Conservation (phyloP, 2,888 invertebrate genomes). For the Axea sp. region DNA sequence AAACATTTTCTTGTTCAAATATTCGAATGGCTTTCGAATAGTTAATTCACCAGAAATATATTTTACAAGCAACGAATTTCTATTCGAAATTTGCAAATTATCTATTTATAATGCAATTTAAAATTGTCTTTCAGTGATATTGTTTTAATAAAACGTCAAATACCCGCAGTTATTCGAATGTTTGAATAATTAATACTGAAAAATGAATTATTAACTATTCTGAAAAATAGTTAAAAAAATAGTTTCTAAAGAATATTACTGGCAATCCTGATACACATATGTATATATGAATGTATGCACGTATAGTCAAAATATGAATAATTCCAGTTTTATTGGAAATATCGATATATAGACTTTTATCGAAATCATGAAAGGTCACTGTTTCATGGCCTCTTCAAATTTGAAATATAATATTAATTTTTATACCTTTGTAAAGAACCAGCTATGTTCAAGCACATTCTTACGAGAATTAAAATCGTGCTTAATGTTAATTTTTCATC, state of each 20-base stretch:
- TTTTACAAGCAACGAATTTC: conserved; percentile 15
- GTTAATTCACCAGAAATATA: conserved; percentile 16
- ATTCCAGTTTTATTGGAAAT: conserved; percentile 79
- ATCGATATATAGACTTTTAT: conserved; percentile 73
- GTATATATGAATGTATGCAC: conserved; percentile 59
- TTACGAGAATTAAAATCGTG: conserved; percentile 40
- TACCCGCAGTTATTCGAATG: conserved; percentile 26
- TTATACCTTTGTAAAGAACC: conserved; percentile 70
- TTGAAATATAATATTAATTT: conserved; percentile 70
- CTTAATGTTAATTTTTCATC: conserved; percentile 14
- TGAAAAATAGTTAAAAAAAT: conserved; percentile 20
- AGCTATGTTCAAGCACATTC: conserved; percentile 69
- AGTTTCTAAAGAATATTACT: conserved; percentile 23
- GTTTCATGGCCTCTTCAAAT: conserved; percentile 57
- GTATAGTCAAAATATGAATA: conserved; percentile 68
- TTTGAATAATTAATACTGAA: conserved; percentile 35
- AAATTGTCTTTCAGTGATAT: too few relatives aligned
- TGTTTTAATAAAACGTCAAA: not conserved
- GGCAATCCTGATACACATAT: conserved; percentile 58
- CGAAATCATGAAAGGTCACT: conserved; percentile 42
- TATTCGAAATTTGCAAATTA: conserved; percentile 9
- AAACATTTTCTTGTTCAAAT: conserved; percentile 31
- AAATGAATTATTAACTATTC: conserved; percentile 24
- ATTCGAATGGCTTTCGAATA: conserved; percentile 40
- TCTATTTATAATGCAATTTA: too few relatives aligned